These are phyloP conservation scores for Bombycilla garrulus DNA, from an alignment of 2,113 vertebrate species.

Conservation along the genomic window DNA sequence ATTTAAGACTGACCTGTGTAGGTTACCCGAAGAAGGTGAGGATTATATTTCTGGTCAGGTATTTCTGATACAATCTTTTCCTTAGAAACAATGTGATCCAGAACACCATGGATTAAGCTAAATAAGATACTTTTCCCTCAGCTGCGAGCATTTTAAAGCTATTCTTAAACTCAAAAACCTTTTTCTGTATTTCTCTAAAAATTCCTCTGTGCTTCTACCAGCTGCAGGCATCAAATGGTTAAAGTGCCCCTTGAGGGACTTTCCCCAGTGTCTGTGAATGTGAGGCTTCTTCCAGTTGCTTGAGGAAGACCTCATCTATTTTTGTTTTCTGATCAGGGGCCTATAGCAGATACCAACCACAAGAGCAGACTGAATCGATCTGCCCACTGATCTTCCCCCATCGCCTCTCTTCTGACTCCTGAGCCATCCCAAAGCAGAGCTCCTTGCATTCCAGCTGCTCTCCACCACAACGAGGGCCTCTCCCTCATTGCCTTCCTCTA, in stretches of 20 bases:
- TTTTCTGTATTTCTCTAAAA: not conserved
- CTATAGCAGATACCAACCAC: not conserved
- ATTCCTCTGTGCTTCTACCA: not conserved
- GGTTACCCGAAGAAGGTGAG: not conserved
- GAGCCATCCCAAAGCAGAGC: not conserved
- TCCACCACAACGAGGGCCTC: not conserved
- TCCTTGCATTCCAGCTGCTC: not conserved
- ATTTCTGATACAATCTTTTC: not conserved
- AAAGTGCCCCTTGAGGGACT: accelerated
- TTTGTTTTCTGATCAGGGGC: not conserved
- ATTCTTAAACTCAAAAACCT: not conserved
- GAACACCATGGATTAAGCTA: not conserved
- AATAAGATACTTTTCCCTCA: not conserved
- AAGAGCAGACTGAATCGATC: not conserved
- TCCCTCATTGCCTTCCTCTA: not conserved
- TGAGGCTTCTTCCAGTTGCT: not conserved
- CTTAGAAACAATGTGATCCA: not conserved
- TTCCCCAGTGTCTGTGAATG: not conserved
- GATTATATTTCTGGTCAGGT: not conserved
- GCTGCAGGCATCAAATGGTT: not conserved
- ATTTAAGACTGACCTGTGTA: not conserved
- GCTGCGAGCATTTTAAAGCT: not conserved
- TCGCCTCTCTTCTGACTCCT: not conserved
- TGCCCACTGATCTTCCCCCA: not conserved
- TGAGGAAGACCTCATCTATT: not conserved